Evolutionary conservation across 2,888 invertebrate genomes (phyloP).

Genomic region (Osmoderma eremita): DNA sequence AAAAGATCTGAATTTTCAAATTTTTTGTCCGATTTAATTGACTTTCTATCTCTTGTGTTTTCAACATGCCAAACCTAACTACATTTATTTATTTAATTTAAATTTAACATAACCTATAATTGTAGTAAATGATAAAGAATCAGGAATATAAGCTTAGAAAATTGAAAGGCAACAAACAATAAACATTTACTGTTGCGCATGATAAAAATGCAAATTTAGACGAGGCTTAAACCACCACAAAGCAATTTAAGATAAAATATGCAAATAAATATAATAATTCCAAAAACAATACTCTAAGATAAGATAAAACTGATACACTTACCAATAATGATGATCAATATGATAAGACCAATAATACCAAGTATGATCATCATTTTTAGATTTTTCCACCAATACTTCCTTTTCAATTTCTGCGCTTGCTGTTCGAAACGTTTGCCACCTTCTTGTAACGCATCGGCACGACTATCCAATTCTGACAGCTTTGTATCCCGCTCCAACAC

Average conservation of each 20-base stretch:
- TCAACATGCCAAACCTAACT: no score
- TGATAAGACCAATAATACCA: constrained; percentile 83
- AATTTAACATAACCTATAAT: no score
- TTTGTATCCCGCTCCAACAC: constrained; percentile 96
- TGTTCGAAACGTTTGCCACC: constrained; percentile 97
- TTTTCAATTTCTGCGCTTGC: constrained; percentile 95
- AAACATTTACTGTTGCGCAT: no score
- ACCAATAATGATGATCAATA: constrained; percentile 90
- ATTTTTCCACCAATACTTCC: constrained; percentile 98
- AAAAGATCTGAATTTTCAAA: no score
- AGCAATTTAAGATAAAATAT: constrained; percentile 1
- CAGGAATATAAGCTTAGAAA: no score
- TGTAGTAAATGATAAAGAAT: no score
- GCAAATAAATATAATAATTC: not conserved
- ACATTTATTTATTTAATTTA: no score
- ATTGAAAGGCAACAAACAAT: no score
- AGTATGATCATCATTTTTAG: constrained; percentile 96
- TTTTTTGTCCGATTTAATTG: no score
- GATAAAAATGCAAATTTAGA: no score
- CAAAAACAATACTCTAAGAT: constrained; percentile 15
- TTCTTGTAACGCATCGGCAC: constrained; percentile 94
- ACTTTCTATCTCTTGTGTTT: no score
- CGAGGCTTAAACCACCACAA: not conserved
- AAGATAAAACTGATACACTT: constrained; percentile 64
- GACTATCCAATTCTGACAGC: constrained; percentile 91